Evolutionary conservation across 2,113 vertebrate species (phyloP), one percentile per base, ranked within the genome.

Genomic region (Planiliza haematocheilus): DNA sequence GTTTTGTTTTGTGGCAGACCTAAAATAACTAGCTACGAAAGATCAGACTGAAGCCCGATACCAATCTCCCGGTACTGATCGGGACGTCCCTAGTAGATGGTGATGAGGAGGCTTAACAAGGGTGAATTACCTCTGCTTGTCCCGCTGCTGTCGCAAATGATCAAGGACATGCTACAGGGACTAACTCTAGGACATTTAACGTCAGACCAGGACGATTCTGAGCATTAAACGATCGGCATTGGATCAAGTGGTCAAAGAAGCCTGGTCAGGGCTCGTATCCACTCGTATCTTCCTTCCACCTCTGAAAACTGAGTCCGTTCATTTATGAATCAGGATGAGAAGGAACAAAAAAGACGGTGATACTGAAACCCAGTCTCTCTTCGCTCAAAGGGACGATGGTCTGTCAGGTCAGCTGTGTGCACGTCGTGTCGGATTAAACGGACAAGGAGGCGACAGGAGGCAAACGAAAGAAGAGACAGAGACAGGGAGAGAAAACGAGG

Each of bases 351-450:
- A 16, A 18, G n/a, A 48, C 24, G 34, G 7, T 57, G 42, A 57
- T 58, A 9, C n/a, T 14, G 62, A 52, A 65, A 64, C 60, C 16
- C 16, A 34, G 36, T 13, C 46, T 43, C 42, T 51, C 37, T 21
- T 55, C 38, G 12, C 50, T 63, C 50, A 12, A 24, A 64, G 42
- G 20, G 21, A 42, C 36, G 24, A n/a, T n/a, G n/a, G n/a, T n/a
- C 12, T 1, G 12, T 17, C 16, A n/a, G 38, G 34, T 41, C 6
- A 4, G 4, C 39, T 38, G 57, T 68, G 50, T 58, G 68, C n/a
- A n/a, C 55, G 65, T 60, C n/a, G 10, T n/a, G 37, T 6, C 48
- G 62, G 4, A 62, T 67, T 45, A 48, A 52, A 68, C 52, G 45
- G 58, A 70, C 36, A 21, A n/a, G 14, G 43, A 20, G 7, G 45